Evolutionary conservation across 2,113 vertebrate genomes (phyloP), one percentile per base, ranked within the genome.

Genomic region (Craseonycteris thonglongyai): DNA sequence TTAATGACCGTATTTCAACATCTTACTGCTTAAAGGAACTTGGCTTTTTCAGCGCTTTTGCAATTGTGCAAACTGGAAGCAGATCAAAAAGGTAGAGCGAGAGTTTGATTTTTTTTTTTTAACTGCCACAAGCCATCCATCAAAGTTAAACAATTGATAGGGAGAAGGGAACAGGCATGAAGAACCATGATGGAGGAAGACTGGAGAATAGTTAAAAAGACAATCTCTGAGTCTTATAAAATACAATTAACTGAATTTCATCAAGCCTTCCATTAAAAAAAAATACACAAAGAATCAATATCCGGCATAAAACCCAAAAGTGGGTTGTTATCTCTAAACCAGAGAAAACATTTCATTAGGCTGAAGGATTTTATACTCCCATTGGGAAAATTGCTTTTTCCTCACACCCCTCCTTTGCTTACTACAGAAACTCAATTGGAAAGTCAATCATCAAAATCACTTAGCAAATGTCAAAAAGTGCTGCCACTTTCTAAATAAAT

Each of bases 261-360:
- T 91, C 75, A 96, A 96, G 76, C 54, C 91, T 96, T 92, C 26
- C 21, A 38, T 88, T 88, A 97, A 97, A 97, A 90, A 97, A 97
- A 97, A 96, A 88, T 65, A 88, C 83, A 86, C 68, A 95, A 90
- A 94, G 93, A 95, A 97, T 89, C 74, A 89, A 61, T 95, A 96
- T 94, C 95, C 91, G 94, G 66, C 92, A 88, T 97, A 96, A 96
- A 97, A 98, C 88, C 66, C 92, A 97, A 92, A 97, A 96, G 93
- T 90, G 30, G 84, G 66, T 75, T 89, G 56, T 95, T 97, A 96
- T 96, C 95, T 95, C 96, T 5, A 96, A 96, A 96, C 81, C 92
- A 63, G 33, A 65, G 11, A 33, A 92, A 96, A 51, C 71, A 49
- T 96, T 82, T 97, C 95, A 93, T 96, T 93, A 97, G 68, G 65